Percentiles rank a stretch among this genome's conserved stretches.
Conservation (phyloP, 1,140 invertebrate genomes). For the Drosophila punjabiensis region DNA sequence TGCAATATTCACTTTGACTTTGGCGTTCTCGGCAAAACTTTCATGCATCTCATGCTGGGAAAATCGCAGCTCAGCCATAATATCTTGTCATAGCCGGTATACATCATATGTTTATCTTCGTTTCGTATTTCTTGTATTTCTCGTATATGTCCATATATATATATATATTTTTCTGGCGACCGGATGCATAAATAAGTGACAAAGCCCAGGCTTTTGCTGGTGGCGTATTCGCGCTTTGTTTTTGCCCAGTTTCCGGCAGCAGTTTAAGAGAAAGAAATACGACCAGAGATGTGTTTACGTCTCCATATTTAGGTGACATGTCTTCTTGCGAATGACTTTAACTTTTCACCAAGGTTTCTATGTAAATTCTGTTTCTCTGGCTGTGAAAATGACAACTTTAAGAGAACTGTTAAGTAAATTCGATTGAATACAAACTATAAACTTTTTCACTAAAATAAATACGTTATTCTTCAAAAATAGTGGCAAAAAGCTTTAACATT, state of each 20-base stretch:
- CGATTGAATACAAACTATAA: neutral
- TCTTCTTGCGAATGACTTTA: slow-evolving; percentile 20
- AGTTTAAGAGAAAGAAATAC: slow-evolving; percentile 53
- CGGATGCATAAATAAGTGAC: slow-evolving; percentile 82
- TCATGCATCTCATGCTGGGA: slow-evolving; percentile 33
- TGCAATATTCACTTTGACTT: slow-evolving; percentile 53
- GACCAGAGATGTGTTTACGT: slow-evolving; percentile 28
- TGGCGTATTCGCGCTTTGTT: slow-evolving; percentile 36
- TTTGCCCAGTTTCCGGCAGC: slow-evolving; percentile 64
- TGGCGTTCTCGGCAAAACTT: slow-evolving; percentile 32
- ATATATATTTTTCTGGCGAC: slow-evolving; percentile 41
- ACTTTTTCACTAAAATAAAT: neutral
- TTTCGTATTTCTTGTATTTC: slow-evolving; percentile 38
- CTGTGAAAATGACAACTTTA: slow-evolving; percentile 1
- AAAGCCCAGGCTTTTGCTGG: slow-evolving; percentile 46
- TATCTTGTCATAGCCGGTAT: slow-evolving; percentile 52
- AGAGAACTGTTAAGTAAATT: neutral
- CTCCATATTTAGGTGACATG: slow-evolving; percentile 12
- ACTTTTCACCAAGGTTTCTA: slow-evolving; percentile 51
- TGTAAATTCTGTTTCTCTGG: slow-evolving; percentile 34
- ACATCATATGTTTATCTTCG: slow-evolving; percentile 34
- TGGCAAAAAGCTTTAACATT: neutral
- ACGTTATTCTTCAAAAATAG: neutral
- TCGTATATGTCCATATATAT: slow-evolving; percentile 39
- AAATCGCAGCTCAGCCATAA: slow-evolving; percentile 46